phyloP scores from a whole-genome alignment of 1,140 invertebrate genomes.

The Drosophila kurseongensis region DNA sequence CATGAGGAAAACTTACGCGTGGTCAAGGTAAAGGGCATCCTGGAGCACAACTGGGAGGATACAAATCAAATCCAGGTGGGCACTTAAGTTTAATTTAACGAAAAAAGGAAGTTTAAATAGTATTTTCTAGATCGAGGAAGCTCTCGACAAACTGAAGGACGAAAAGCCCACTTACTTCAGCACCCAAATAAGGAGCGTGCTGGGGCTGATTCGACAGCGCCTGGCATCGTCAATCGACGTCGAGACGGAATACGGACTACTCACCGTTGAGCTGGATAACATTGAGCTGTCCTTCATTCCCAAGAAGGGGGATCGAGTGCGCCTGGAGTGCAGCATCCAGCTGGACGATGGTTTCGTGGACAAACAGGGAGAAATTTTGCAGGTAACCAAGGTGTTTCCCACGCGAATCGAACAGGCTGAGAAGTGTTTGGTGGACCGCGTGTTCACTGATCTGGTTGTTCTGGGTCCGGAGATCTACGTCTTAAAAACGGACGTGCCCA shows the following conservation, averaged over 20 bases:
- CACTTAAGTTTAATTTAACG: no score
- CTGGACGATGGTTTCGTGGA: constrained; percentile 64
- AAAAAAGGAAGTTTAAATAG: no score
- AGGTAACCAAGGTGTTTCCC: constrained; percentile 59
- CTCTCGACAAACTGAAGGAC: constrained; percentile 37
- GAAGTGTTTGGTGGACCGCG: constrained; percentile 48
- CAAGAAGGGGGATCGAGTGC: constrained; percentile 59
- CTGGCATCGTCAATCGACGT: constrained; percentile 85
- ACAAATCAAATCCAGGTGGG: constrained; percentile 5
- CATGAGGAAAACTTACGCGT: constrained; percentile 19
- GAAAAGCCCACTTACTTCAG: constrained; percentile 83
- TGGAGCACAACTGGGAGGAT: constrained; percentile 59
- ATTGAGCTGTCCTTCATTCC: constrained; percentile 85
- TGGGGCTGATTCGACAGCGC: constrained; percentile 86
- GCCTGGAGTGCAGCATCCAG: constrained; percentile 66
- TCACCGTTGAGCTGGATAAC: constrained; percentile 86
- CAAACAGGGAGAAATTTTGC: constrained; percentile 67
- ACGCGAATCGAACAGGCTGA: constrained; percentile 38
- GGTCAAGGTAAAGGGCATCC: constrained; percentile 51
- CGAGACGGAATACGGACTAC: constrained; percentile 85
- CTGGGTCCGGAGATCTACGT: constrained; percentile 49
- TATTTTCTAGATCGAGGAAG: constrained; percentile 8
- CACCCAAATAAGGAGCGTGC: constrained; percentile 84
- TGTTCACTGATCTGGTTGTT: constrained; percentile 43
- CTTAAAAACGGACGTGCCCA: constrained; percentile 49